These are phyloP conservation scores for Drosophila ohnishii DNA, from an alignment of 1,140 invertebrate genomes.

Conservation along the genomic window DNA sequence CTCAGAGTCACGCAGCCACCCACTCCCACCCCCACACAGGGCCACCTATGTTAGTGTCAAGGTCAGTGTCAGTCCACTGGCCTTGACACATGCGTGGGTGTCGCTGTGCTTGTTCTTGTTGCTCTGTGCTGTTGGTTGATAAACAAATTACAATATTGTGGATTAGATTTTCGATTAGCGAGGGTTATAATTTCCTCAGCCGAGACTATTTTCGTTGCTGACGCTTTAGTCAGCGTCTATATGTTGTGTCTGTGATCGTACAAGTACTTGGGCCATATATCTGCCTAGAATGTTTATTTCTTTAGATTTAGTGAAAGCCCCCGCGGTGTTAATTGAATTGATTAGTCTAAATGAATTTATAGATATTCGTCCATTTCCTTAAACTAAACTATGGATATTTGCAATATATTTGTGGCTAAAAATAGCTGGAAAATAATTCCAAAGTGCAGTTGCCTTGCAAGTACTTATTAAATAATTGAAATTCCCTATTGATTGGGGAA, in stretches of 20 bases:
- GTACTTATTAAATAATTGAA: slow-evolving; percentile 22
- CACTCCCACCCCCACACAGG: background rate
- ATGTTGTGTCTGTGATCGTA: slow-evolving; percentile 15
- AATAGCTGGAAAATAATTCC: slow-evolving; percentile 20
- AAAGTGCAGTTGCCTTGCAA: slow-evolving; percentile 9
- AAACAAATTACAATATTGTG: slow-evolving; percentile 79
- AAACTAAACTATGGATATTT: background rate
- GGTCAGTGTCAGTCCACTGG: slow-evolving; percentile 59
- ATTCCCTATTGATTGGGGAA: slow-evolving; percentile 23
- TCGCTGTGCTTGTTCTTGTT: slow-evolving; percentile 10
- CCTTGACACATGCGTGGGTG: slow-evolving; percentile 58
- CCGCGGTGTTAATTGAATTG: slow-evolving; percentile 42
- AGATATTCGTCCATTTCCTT: background rate
- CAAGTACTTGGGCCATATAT: slow-evolving; percentile 20
- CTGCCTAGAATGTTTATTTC: slow-evolving; percentile 37
- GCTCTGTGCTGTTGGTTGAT: slow-evolving; percentile 24
- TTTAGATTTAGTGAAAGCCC: slow-evolving; percentile 18
- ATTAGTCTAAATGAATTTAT: slow-evolving; percentile 15
- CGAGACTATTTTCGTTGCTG: slow-evolving; percentile 71
- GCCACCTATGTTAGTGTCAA: slow-evolving; percentile 37
- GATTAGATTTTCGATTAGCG: slow-evolving; percentile 37
- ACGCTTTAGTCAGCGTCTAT: slow-evolving; percentile 42
- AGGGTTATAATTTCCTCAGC: slow-evolving; percentile 20
- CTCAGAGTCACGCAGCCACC: background rate
- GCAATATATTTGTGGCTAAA: background rate